Percentiles rank a stretch among this genome's conserved stretches.
These are phyloP conservation scores for Noturus placidus DNA, from an alignment of 2,113 vertebrate species.

Conservation along the genomic window DNA sequence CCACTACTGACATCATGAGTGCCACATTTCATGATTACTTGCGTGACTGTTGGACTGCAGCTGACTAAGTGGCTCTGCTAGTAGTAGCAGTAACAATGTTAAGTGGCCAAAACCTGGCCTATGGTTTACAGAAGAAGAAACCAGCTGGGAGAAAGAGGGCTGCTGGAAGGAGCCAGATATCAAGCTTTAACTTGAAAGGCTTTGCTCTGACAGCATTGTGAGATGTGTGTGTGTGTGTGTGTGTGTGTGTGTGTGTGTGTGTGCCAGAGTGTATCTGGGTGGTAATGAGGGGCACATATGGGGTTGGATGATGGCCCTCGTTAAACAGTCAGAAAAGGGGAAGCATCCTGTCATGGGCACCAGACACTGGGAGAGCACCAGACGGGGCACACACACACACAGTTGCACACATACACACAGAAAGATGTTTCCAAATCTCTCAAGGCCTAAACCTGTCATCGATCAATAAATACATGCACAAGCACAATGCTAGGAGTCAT, in stretches of 20 bases:
- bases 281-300: conserved; percentile 79
- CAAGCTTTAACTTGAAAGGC: conserved; percentile 50
- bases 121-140: conserved; percentile 45
- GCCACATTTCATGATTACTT: conserved; percentile 24
- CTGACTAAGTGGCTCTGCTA: conserved; percentile 19
- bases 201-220: conserved; percentile 47
- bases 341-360: conserved; percentile 68
- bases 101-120: conserved; percentile 17
- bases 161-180: conserved; percentile 41
- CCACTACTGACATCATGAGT: conserved; percentile 12
- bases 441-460: conserved; percentile 27
- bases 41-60: conserved; percentile 8
- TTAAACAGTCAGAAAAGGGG: conserved; percentile 68
- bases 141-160: conserved; percentile 49
- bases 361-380: conserved; percentile 61
- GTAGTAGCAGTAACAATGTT: conserved; percentile 9
- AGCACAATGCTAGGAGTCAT: conserved; percentile 12
- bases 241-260: conserved; percentile 29
- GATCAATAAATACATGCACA: conserved; percentile 33
- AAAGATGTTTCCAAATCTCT: conserved; percentile 33
- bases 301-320: conserved; percentile 68
- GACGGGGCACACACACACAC: conserved; percentile 54
- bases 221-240: neutral
- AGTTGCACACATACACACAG: conserved; percentile 32
- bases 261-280: conserved; percentile 51